Conservation (phyloP, 1,140 invertebrate species). For the Sycophila sp. region DNA sequence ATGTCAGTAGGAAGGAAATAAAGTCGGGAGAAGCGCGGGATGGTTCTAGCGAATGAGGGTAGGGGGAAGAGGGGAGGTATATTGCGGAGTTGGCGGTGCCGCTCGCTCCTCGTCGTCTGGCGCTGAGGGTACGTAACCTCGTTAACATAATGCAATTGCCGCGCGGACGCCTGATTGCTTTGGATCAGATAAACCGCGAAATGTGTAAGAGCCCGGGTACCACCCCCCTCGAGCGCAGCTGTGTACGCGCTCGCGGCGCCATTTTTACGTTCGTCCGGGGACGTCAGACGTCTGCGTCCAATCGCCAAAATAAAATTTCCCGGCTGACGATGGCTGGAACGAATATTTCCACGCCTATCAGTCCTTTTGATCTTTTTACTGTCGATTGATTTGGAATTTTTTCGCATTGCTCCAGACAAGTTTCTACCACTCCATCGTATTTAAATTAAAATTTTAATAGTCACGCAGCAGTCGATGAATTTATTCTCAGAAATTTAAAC, state of each 20-base stretch:
- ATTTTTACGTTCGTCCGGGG: background rate
- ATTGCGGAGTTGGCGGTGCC: conserved; percentile 4
- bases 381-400: too few species aligned
- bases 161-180: conserved; percentile 6
- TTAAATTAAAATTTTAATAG: too few species aligned
- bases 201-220: background rate
- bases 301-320: conserved; percentile 29
- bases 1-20: background rate
- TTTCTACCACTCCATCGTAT: too few species aligned
- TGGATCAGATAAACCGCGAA: conserved; percentile 4
- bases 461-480: too few species aligned
- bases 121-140: background rate
- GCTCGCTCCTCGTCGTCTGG: background rate
- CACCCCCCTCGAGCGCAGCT: too few species aligned
- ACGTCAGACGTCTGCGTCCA: background rate
- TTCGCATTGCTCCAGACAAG: too few species aligned
- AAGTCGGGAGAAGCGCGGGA: too few species aligned
- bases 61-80: background rate
- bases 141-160: conserved; percentile 29
- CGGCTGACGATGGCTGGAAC: too few species aligned
- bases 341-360: too few species aligned
- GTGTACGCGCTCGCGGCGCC: background rate
- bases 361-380: too few species aligned
- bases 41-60: too few species aligned
- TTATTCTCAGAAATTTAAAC: too few species aligned